A percentile compares a stretch with the other conserved stretches of the same genome.
Evolutionary conservation across 2,113 vertebrate species (phyloP).

Genomic region (Vulpes ferrilata): DNA sequence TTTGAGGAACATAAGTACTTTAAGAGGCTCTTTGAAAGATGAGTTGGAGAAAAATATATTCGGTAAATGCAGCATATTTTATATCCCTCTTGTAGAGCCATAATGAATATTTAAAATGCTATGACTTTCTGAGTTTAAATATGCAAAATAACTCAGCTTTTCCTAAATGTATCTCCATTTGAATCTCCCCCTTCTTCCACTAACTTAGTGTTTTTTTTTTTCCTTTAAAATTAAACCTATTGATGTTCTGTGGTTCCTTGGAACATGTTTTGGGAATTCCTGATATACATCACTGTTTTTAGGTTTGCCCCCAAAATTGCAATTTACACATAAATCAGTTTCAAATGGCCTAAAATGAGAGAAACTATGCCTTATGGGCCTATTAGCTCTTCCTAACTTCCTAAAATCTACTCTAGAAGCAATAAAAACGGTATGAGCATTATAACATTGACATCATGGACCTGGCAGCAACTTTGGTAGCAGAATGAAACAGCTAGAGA

Average conservation of each 20-base stretch:
- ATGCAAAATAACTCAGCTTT: not conserved
- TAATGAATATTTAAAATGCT: constrained; percentile 43
- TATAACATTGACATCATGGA: not conserved
- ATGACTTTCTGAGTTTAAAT: constrained; percentile 39
- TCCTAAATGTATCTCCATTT: constrained; percentile 30
- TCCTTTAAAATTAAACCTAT: not conserved
- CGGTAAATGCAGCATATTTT: not conserved
- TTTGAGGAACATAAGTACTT: not conserved
- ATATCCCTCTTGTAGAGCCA: not conserved
- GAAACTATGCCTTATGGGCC: not conserved
- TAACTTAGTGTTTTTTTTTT: not conserved
- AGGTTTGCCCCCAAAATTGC: not conserved
- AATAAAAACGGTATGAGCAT: not conserved
- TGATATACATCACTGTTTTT: not conserved
- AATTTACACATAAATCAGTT: constrained; percentile 25
- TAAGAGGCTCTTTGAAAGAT: constrained; percentile 43
- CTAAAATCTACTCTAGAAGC: not conserved
- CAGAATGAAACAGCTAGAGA: not conserved
- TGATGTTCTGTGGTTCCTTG: not conserved
- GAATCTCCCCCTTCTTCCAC: not conserved
- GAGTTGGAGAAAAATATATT: not conserved
- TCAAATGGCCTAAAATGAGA: not conserved
- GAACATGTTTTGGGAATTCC: constrained; percentile 1
- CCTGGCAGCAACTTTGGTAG: not conserved
- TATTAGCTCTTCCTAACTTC: not conserved